phyloP scores from a whole-genome alignment of 2,797 vertebrate species.

The Hipposideros larvatus region DNA sequence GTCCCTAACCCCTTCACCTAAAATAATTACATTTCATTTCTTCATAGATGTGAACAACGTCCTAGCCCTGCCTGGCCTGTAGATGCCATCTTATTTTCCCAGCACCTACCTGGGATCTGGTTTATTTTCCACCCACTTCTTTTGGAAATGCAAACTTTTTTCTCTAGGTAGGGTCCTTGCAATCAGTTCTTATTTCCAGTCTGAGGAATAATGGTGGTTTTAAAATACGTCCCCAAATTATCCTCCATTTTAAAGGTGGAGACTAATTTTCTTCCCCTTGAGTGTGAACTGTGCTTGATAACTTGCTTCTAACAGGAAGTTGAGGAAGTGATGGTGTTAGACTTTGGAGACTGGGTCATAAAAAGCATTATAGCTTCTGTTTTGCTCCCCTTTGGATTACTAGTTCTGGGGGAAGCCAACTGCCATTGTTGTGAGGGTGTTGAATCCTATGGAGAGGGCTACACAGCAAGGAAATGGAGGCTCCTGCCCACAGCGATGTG shows the following conservation, averaged over 20 bases:
- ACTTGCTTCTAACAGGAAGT: neutral
- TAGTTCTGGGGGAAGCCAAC: neutral
- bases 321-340: neutral
- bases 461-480: neutral
- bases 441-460: neutral
- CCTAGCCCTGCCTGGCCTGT: neutral
- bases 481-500: neutral
- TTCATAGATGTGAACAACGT: neutral
- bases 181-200: neutral
- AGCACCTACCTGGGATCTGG: neutral
- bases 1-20: neutral
- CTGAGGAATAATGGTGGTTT: neutral
- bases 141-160: neutral
- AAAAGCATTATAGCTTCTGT: neutral
- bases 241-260: neutral
- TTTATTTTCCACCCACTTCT: neutral
- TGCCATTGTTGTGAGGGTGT: neutral
- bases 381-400: neutral
- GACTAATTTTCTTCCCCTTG: neutral
- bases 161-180: neutral
- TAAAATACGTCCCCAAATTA: neutral
- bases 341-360: neutral
- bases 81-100: neutral
- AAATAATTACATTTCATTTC: neutral
- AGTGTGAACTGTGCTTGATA: neutral